phyloP scores from a whole-genome alignment of 2,888 invertebrate genomes.

The Athalia circularis region DNA sequence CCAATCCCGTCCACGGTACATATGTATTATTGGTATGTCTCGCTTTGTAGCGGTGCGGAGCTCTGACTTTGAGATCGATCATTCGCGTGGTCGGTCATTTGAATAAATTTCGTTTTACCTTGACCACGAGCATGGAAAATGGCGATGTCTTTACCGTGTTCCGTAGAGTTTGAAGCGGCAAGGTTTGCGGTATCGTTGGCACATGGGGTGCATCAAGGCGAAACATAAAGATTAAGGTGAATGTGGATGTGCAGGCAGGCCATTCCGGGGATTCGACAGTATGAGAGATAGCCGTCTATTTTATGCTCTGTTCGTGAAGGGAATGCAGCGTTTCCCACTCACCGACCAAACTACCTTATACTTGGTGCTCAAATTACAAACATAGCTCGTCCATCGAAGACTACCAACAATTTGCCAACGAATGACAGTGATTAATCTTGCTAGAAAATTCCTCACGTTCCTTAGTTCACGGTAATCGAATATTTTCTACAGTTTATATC shows the following conservation, averaged over 20 bases:
- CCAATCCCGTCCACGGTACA: not conserved
- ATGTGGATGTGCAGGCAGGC: constrained; percentile 22
- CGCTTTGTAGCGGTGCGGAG: not conserved
- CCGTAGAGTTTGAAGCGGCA: constrained; percentile 11
- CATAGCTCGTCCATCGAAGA: constrained; percentile 29
- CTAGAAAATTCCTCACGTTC: constrained; percentile 14
- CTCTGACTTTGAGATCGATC: constrained; percentile 27
- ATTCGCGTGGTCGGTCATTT: constrained; percentile 25
- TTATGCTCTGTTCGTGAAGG: constrained; percentile 38
- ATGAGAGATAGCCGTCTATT: constrained; percentile 42
- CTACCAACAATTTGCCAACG: constrained; percentile 35
- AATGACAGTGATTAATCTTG: constrained; percentile 40
- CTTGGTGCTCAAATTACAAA: constrained; percentile 33
- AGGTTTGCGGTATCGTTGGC: not conserved
- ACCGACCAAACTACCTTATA: constrained; percentile 16
- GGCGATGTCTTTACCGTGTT: constrained; percentile 2
- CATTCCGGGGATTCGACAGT: constrained; percentile 22
- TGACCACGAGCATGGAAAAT: constrained; percentile 12
- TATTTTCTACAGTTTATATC: constrained; percentile 20
- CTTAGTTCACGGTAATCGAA: not conserved
- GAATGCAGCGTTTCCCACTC: constrained; percentile 18
- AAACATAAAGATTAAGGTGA: constrained; percentile 16
- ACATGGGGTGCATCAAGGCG: not conserved
- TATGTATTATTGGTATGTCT: not conserved
- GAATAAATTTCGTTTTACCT: constrained; percentile 33